Evolutionary conservation across 2,888 invertebrate genomes (phyloP), one percentile per base, ranked within the genome.

Genomic region (Nomada fabriciana): DNA sequence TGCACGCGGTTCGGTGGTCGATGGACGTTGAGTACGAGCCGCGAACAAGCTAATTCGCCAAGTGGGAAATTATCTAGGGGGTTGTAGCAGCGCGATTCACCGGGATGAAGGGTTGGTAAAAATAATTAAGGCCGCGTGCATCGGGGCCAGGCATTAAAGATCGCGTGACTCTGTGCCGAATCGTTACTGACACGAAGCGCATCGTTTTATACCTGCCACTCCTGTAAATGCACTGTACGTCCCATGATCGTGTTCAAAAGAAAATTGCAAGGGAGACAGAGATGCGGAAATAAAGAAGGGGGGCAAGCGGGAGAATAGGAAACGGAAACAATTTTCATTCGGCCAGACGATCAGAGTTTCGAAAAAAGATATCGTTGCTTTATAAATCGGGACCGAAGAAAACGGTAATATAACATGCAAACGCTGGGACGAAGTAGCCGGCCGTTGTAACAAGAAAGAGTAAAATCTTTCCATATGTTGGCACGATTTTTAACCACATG

Each of bases 161-260:
- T 88, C 81, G 90, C 90, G 89, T 90, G 90, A 87, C 85, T 77
- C 43, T 76, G 53, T 64, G 75, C 78, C 70, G 81, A 80, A 89
- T 90, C 88, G 87, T 90, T 90, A 88, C 85, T 74, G 85, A 84
- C 90, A 89, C 89, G 90, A 89, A 89, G 84, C 71, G 72, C 76
- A 87, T 83, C 64, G 88, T 75, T 77, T 75, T 57, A 70, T 76
- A 74, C 57, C 63, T 61, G 65, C 64, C 82, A 61, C 83, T 77
- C 77, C 64, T 74, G 47, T 69, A 52, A 50, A 65, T 71, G 23
- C 20, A 43, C 15, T 7, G 55, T 61, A 79, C 52, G 42, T 20
- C 57, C 63, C 64, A 79, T 75, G 64, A 72, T 80, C 74, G 75
- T 36, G 76, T 72, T 79, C 70, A 50, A 65, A 72, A 82, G 70